Conservation (phyloP, 2,797 vertebrate species). For the Heliangelus exortis region DNA sequence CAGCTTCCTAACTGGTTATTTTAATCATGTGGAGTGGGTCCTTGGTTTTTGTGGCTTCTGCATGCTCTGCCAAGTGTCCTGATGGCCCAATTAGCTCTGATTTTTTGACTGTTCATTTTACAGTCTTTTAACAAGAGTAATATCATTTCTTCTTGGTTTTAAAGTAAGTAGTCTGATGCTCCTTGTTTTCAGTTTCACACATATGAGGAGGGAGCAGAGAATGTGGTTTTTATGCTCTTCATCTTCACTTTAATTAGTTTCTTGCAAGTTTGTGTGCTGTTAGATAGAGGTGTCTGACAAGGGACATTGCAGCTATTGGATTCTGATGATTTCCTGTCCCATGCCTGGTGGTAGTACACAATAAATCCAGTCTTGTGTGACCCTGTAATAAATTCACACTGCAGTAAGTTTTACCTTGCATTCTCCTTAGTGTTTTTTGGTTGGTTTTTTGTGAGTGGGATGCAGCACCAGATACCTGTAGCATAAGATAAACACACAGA, state of each 20-base stretch:
- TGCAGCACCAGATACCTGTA: background rate
- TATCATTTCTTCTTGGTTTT: background rate
- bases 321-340: background rate
- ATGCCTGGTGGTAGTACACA: background rate
- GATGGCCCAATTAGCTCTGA: background rate
- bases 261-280: background rate
- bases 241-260: background rate
- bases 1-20: background rate
- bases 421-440: background rate
- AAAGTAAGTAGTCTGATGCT: background rate
- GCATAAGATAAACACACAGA: background rate
- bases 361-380: background rate
- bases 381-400: background rate
- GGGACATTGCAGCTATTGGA: background rate
- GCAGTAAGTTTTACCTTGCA: background rate
- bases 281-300: accelerated
- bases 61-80: background rate
- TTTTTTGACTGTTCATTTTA: background rate
- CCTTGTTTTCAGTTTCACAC: too few relatives aligned
- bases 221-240: background rate
- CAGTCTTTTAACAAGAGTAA: background rate
- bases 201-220: background rate
- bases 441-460: too few relatives aligned
- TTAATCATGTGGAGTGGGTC: background rate
- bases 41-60: background rate